Evolutionary conservation across 2,888 invertebrate species (phyloP).

Genomic region (Sarcophaga carnaria): DNA sequence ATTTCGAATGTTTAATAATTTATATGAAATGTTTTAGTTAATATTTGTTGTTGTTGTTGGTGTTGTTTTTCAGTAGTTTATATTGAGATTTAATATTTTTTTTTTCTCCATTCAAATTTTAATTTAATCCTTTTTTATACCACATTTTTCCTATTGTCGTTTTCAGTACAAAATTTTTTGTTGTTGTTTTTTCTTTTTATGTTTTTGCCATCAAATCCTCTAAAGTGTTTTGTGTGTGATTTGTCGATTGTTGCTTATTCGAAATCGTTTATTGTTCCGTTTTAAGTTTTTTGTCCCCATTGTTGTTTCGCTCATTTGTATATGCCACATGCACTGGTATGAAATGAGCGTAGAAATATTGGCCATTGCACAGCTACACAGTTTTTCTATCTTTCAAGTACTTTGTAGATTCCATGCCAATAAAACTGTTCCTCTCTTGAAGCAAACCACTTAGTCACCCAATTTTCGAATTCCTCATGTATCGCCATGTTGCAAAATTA

Average conservation of each 20-base stretch:
- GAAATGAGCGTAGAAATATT: too few relatives aligned
- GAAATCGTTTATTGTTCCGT: slow-evolving; percentile 51
- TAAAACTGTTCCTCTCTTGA: too few relatives aligned
- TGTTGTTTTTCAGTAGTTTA: too few relatives aligned
- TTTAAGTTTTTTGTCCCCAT: not conserved
- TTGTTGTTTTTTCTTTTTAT: slow-evolving; percentile 18
- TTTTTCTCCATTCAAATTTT: slow-evolving; percentile 21
- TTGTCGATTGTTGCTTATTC: slow-evolving; percentile 51
- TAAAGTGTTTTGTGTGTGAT: slow-evolving; percentile 57
- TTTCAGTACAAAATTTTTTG: slow-evolving; percentile 5
- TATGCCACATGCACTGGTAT: not conserved
- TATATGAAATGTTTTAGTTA: slow-evolving; percentile 41
- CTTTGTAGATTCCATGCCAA: too few relatives aligned
- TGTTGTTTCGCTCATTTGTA: slow-evolving; percentile 19
- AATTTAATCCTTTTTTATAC: slow-evolving; percentile 59
- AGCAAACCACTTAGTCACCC: too few relatives aligned
- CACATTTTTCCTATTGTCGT: not conserved
- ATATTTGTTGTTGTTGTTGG: not conserved
- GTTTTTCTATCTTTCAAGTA: too few relatives aligned
- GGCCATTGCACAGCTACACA: too few relatives aligned
- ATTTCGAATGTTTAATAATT: slow-evolving; percentile 47
- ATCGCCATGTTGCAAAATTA: too few relatives aligned
- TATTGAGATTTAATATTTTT: slow-evolving; percentile 4
- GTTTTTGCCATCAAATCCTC: slow-evolving; percentile 49
- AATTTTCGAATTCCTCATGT: too few relatives aligned